Percentiles rank a stretch among this genome's conserved stretches.
Conservation (phyloP, 2,113 vertebrate genomes). For the Nyctibius bracteatus region DNA sequence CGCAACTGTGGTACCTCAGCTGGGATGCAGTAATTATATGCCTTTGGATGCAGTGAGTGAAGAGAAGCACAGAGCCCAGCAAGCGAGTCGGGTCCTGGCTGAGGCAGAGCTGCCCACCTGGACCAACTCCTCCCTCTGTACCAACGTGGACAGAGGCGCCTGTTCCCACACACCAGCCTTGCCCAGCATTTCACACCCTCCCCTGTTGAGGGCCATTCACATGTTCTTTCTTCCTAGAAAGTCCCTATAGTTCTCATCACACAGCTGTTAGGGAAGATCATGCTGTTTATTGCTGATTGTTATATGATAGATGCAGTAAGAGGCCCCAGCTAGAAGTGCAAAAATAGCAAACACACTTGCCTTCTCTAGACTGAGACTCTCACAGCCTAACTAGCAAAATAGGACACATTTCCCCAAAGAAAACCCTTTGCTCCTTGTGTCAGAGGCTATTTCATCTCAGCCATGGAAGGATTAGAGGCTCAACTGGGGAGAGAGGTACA, state of each 20-base stretch:
- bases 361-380: neutral
- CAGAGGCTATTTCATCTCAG: neutral
- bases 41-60: neutral
- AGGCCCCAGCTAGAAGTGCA: neutral
- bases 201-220: neutral
- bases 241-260: neutral
- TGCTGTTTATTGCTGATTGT: neutral
- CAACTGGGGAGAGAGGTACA: neutral
- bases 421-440: neutral
- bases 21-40: neutral
- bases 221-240: neutral
- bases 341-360: neutral
- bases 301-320: neutral
- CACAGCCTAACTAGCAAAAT: neutral
- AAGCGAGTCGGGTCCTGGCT: fast-evolving
- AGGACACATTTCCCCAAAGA: neutral
- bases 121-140: neutral
- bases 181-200: neutral
- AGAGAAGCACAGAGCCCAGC: neutral
- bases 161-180: neutral
- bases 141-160: fast-evolving
- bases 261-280: neutral
- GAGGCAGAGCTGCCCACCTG: neutral
- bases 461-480: neutral
- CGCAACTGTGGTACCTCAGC: neutral